Base-by-base conservation (phyloP, 1,140 invertebrate species). In the Batillaria attramentaria region DNA sequence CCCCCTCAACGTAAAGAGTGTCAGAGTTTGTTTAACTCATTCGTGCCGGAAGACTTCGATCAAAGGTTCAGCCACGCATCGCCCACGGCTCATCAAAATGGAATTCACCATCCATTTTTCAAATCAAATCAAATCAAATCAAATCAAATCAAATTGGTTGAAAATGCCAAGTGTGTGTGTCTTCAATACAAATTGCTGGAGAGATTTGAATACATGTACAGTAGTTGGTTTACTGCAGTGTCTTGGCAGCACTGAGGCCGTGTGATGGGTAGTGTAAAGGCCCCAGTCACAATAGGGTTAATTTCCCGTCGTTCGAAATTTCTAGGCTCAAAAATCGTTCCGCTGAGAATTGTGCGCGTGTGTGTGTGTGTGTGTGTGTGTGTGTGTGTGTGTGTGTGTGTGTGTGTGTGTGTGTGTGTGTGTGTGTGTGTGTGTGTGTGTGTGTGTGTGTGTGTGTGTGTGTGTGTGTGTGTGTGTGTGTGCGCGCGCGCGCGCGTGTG, bases 381-480 rank as follows among this genome's bases (percentile, higher is more conserved):
- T 60, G 57, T 10, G 24, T 10, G 6, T 10, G 57, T 60, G 57
- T 60, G 57, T 24, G 57, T 62, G 57, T 62, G 8, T 62, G 57
- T 8, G 16, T 16, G 24, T 62, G 10, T 62, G 57, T 62, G n/a
- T 18, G 57, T 62, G 57, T 1, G n/a, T 62, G 57, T n/a, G 57
- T 24, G 24, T 24, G 46, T 50, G 46, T n/a, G 24, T 60, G 57
- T 10, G 24, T 10, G 6, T 10, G 57, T 60, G 57, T 60, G 57
- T 24, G 57, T 62, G 57, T 62, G 57, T 62, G 57, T 62, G 57
- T 62, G 57, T 62, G 57, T 62, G 57, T 62, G 57, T 62, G 57
- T 62, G 57, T 62, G 57, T 62, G 57, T 62, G 57, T 62, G 57
- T 62, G 57, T 62, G 57, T 62, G 57, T 3, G 3, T 62, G 57